Percentiles rank a stretch among this genome's conserved stretches.
phyloP scores from a whole-genome alignment of 2,888 invertebrate genomes.

The Oxyteleia sp. region DNA sequence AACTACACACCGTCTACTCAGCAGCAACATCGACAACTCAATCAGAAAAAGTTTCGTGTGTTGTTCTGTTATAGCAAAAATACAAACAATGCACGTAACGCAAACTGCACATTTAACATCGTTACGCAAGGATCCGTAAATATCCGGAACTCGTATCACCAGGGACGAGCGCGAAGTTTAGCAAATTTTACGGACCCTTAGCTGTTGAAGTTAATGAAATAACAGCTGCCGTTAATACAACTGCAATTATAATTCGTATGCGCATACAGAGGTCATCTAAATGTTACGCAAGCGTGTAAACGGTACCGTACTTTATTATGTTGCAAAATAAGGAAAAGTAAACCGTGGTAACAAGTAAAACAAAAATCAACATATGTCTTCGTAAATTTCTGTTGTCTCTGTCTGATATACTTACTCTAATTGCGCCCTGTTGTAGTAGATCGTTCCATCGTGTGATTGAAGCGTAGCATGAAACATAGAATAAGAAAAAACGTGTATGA shows the following conservation, averaged over 20 bases:
- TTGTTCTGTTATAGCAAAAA: neutral
- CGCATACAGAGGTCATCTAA: constrained; percentile 23
- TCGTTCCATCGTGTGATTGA: constrained; percentile 77
- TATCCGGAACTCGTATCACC: constrained; percentile 2
- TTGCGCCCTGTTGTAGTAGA: constrained; percentile 85
- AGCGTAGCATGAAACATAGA: constrained; percentile 88
- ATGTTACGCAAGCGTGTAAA: constrained; percentile 30
- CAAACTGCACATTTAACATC: constrained; percentile 1
- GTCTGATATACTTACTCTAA: constrained; percentile 86
- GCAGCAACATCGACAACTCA: constrained; percentile 25
- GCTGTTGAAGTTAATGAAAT: constrained; percentile 23
- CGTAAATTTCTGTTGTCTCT: constrained; percentile 45
- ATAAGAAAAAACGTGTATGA: constrained; percentile 78
- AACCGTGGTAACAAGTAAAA: neutral
- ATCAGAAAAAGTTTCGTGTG: constrained; percentile 12
- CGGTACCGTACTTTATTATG: neutral
- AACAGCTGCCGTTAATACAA: constrained; percentile 17
- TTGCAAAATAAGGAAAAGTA: neutral
- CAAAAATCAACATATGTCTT: constrained; percentile 5
- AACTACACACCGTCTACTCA: neutral
- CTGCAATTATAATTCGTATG: constrained; percentile 31
- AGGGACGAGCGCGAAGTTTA: neutral
- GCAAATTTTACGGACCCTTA: constrained; percentile 6
- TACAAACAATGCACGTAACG: neutral
- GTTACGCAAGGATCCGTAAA: neutral